Conservation (phyloP, 2,888 invertebrate species). For the Brachynemurus nebulosus region DNA sequence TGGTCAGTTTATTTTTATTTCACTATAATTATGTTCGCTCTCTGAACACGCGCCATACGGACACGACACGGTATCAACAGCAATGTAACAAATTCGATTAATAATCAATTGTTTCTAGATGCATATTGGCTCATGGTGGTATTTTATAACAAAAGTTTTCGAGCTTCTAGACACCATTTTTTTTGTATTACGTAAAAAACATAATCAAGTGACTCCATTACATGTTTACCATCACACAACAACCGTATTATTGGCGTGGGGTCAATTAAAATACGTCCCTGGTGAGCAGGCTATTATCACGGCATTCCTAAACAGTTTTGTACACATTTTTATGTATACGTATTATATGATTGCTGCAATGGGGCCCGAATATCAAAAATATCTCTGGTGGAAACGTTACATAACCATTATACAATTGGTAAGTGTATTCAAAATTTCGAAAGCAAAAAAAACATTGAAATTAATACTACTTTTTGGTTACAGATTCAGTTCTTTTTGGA, state of each 20-base stretch:
- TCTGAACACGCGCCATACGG: too few relatives aligned
- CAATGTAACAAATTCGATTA: not conserved
- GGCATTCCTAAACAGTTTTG: conserved; percentile 67
- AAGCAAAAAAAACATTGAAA: not conserved
- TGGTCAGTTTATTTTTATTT: too few relatives aligned
- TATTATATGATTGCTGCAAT: conserved; percentile 73
- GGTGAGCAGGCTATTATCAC: conserved; percentile 72
- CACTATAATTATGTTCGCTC: too few relatives aligned
- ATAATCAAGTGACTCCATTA: conserved; percentile 56
- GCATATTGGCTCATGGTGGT: not conserved
- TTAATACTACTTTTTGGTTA: not conserved
- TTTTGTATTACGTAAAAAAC: conserved; percentile 72
- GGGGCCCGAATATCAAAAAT: conserved; percentile 67
- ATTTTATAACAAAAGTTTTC: not conserved
- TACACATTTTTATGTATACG: conserved; percentile 75
- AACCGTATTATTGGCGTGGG: conserved; percentile 59
- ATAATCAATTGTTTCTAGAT: not conserved
- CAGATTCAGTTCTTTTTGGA: not conserved
- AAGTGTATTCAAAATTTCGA: conserved; percentile 25
- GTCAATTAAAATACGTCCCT: conserved; percentile 53
- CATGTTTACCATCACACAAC: conserved; percentile 70
- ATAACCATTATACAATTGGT: conserved; percentile 69
- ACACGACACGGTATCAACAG: too few relatives aligned
- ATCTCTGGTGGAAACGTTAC: conserved; percentile 80
- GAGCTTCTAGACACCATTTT: conserved; percentile 42